Evolutionary conservation across 2,113 vertebrate species (phyloP), one percentile per base, ranked within the genome.

Genomic region (Ovis canadensis): DNA sequence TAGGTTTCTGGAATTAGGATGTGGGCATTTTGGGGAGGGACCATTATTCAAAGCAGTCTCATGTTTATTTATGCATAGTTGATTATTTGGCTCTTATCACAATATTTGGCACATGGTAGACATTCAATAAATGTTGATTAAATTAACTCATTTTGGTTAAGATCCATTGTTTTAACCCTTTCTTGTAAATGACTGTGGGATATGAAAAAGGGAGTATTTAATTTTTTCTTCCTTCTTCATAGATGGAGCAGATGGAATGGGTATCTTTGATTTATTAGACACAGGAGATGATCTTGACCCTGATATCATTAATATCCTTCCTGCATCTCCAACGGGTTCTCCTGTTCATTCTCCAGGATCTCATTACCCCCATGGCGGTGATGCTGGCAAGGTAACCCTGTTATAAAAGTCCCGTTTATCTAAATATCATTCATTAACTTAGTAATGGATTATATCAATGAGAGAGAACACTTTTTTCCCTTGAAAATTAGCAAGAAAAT

Each of bases 281-380:
- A 99, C 99, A 94, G 99, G 99, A 97, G 99, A 99, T 91, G 99
- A 99, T 96, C 99, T 99, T 98, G 99, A 99, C 98, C 99, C 99
- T 84, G 99, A 99, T 98, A 99, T 99, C 94, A 99, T 99, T 98
- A 99, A 99, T 99, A 99, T 99, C 97, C 98, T 99, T 98, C 99
- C 99, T 98, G 99, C 99, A 97, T 99, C 99, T 97, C 99, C 99
- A 96, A 99, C 98, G 97, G 99, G 99, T 62, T 99, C 99, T 59
- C 99, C 99, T 55, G 99, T 99, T 57, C 99, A 99, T 99, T 99
- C 99, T 97, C 99, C 99, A 59, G 99, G 99, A 98, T 99, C 99
- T 95, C 99, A 99, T 99, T 99, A 99, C 98, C 99, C 99, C 96
- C 99, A 99, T 2, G 99, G 99, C 97, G 99, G 99, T 89, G 99